Evolutionary conservation across 2,797 vertebrate species (phyloP), one percentile per base, ranked within the genome.

Genomic region (Catharus ustulatus): DNA sequence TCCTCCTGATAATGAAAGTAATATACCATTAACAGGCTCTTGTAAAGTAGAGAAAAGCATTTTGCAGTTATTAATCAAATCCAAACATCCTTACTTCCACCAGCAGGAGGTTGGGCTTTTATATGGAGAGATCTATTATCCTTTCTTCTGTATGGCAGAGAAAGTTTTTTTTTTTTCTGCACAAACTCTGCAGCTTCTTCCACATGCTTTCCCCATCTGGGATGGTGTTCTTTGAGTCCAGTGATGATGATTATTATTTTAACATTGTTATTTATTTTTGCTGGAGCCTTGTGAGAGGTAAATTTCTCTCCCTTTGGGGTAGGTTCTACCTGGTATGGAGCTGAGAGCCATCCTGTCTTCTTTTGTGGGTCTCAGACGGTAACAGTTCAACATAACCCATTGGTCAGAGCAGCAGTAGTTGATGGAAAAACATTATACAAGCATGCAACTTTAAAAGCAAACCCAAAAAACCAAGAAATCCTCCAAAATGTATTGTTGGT

Each of bases 1-100:
- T 79, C 48, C 82, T 74, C 42, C 62, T 86, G 62, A 19, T 81
- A 85, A 67, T 46, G 54, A 54, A 78, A 64, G 43, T 24, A 42
- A 40, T 86, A 63, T 72, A 76, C 52, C 5, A 20, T 77, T 74
- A 86, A 43, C 49, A 45, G 69, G 49, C 58, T 75, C 32, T 71
- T 75, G 62, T 73, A 20, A 43, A 46, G 80, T 22, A 78, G 54
- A 63, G 38, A 90, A 71, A 43, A 74, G 10, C n/a, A 40, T 94
- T 94, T 94, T 75, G 66, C 46, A 68, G 66, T 87, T 82, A 91
- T 87, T 92, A 76, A 66, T 94, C 63, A 69, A 69, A 90, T 77
- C 34, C 40, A 73, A 76, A 63, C 32, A 45, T 63, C 22, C 40
- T 80, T 55, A 12, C 17, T 62, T 77, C 62, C 34, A 81, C 2